phyloP scores from a whole-genome alignment of 2,797 vertebrate genomes.

The Sebastes trivittatus region DNA sequence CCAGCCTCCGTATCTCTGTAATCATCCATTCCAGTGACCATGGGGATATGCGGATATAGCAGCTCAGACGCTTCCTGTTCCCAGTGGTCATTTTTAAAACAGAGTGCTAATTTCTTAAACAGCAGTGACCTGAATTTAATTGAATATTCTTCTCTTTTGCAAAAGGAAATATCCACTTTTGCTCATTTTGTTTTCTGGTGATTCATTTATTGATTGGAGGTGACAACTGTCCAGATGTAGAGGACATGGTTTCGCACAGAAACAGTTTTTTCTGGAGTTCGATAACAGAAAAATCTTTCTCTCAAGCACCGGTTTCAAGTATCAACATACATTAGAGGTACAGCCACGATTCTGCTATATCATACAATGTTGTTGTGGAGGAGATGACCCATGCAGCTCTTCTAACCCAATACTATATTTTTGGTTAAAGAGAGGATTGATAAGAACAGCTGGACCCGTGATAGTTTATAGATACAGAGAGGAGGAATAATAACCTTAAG shows the following conservation, averaged over 20 bases:
- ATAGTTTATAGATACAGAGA: neutral
- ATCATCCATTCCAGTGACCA: slow-evolving; percentile 1
- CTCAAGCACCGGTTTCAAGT: neutral
- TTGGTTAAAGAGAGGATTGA: neutral
- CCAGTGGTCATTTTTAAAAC: neutral
- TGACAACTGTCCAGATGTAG: neutral
- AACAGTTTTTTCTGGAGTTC: neutral
- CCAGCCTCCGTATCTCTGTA: neutral
- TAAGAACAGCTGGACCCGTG: neutral
- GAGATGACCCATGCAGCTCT: neutral
- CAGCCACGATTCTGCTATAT: too few relatives aligned
- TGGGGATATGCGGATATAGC: neutral
- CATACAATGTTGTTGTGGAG: too few relatives aligned
- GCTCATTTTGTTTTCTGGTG: neutral
- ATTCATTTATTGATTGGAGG: neutral
- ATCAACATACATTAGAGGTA: neutral
- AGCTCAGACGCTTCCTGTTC: neutral
- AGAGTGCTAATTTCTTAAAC: neutral
- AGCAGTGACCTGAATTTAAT: neutral
- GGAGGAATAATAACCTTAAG: neutral
- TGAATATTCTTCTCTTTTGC: neutral
- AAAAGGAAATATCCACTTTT: neutral
- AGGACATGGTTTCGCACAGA: neutral
- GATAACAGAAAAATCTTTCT: neutral
- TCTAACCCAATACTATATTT: neutral